Percentiles rank a stretch among this genome's conserved stretches.
Conservation (phyloP, 2,797 vertebrate species). For the Sebastes elongatus region DNA sequence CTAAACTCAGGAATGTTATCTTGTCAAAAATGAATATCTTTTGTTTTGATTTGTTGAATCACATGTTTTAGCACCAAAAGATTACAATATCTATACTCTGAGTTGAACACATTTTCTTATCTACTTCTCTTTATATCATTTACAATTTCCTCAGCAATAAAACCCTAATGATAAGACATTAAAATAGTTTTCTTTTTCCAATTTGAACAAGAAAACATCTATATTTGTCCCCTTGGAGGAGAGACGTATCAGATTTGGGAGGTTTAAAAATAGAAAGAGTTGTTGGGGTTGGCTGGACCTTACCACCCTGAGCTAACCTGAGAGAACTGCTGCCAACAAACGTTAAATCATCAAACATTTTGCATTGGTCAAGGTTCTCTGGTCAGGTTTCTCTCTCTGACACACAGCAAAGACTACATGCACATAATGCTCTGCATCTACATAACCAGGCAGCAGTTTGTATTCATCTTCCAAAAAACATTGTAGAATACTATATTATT, state of each 20-base stretch:
- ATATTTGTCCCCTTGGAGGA: not conserved
- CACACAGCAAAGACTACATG: not conserved
- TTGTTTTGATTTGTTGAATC: not conserved
- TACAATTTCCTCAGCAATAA: constrained; percentile 1
- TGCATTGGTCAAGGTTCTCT: not conserved
- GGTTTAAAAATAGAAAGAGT: constrained; percentile 41
- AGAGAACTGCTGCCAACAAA: not conserved
- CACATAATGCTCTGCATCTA: not conserved
- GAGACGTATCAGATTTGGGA: not conserved
- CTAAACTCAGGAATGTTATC: not conserved
- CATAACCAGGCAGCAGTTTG: not conserved
- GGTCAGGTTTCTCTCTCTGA: not conserved
- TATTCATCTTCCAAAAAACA: not conserved
- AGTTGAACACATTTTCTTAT: not conserved
- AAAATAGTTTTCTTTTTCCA: not conserved
- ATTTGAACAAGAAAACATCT: not conserved
- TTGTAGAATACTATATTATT: not conserved
- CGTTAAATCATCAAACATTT: not conserved
- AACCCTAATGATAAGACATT: not conserved
- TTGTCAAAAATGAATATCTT: not conserved
- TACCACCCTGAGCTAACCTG: not conserved
- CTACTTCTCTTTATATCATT: not conserved
- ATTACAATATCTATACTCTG: not conserved
- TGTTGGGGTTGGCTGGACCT: not conserved
- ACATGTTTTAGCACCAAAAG: not conserved